phyloP scores from a whole-genome alignment of 2,888 invertebrate species.

The Acrobasis repandana region DNA sequence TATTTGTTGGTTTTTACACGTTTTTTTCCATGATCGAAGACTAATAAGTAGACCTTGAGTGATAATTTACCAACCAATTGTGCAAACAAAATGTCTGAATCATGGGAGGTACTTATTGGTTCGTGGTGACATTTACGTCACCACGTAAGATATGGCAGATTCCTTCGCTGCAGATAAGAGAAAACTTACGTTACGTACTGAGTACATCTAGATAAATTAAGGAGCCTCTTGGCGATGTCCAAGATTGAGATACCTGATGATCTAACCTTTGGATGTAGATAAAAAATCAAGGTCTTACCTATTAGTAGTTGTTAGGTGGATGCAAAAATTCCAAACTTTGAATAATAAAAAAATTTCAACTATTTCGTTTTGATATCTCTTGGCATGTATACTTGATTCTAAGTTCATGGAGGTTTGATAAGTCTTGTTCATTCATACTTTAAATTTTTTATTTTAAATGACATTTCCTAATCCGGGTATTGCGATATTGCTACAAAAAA shows the following conservation, averaged over 20 bases:
- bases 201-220: not conserved
- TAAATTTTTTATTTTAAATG: too few species aligned
- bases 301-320: not conserved
- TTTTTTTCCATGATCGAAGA: conserved; percentile 4
- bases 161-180: not conserved
- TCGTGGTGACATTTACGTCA: conserved; percentile 49
- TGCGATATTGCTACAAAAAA: too few species aligned
- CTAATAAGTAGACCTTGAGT: conserved; percentile 12
- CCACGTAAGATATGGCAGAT: conserved; percentile 5
- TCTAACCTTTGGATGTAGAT: not conserved
- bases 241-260: not conserved
- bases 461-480: too few species aligned
- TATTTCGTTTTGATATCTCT: too few species aligned
- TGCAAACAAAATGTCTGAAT: conserved; percentile 39
- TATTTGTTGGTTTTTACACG: not conserved
- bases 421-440: too few species aligned
- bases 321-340: too few species aligned
- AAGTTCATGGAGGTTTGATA: too few species aligned
- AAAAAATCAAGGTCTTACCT: not conserved
- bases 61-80: conserved; percentile 25
- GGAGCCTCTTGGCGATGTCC: not conserved
- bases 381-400: too few species aligned
- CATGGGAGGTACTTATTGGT: conserved; percentile 26
- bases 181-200: not conserved
- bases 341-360: too few species aligned